phyloP scores from a whole-genome alignment of 2,888 invertebrate genomes.

The Allacma fusca region DNA sequence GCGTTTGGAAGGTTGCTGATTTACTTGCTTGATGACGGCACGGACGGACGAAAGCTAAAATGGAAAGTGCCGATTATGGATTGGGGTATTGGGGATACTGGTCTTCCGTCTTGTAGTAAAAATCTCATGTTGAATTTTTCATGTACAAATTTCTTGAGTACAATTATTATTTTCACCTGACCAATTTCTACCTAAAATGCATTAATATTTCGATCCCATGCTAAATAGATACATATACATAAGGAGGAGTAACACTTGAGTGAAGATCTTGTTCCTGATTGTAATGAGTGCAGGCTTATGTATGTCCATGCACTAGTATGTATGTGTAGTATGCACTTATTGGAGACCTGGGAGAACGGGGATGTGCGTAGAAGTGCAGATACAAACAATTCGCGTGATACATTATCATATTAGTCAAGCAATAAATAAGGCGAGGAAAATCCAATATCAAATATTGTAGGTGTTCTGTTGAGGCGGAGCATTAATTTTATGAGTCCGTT shows the following conservation, averaged over 20 bases:
- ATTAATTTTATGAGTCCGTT: constrained; percentile 35
- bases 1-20: neutral
- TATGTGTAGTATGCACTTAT: too few species aligned
- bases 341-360: too few species aligned
- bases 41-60: constrained; percentile 1
- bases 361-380: neutral
- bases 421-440: constrained; percentile 38
- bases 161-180: neutral
- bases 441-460: constrained; percentile 38
- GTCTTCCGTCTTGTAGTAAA: neutral
- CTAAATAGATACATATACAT: neutral
- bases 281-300: too few species aligned
- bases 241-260: neutral
- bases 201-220: neutral
- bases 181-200: neutral
- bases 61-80: constrained; percentile 31
- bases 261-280: too few species aligned
- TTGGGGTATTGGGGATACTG: constrained; percentile 33
- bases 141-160: neutral
- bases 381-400: constrained; percentile 26
- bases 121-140: neutral
- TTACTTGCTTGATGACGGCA: neutral
- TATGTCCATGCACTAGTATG: too few species aligned
- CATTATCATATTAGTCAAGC: constrained; percentile 40
- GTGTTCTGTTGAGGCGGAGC: constrained; percentile 26